Evolutionary conservation across 1,140 invertebrate genomes (phyloP), one percentile per base, ranked within the genome.

Genomic region (Propsilocerus akamusi): DNA sequence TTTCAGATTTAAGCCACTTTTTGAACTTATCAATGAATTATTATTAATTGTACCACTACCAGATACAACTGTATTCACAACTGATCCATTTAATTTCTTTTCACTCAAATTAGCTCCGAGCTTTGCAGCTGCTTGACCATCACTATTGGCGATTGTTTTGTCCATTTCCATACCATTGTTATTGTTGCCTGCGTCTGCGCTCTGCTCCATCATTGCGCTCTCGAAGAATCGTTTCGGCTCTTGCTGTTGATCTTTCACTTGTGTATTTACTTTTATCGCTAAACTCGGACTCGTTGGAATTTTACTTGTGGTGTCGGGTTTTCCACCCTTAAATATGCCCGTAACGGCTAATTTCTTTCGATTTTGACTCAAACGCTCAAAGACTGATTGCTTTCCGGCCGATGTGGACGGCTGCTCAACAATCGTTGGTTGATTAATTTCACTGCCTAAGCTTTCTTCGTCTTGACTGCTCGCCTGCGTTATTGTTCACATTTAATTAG

Each of bases 71-170:
- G 34, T 17, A 17, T 6, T 17, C 7, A 17, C 32, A 2, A 10
- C 34, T 41, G 34, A 14, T 41, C 34, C 34, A 41, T 41, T 41
- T 41, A 41, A 41, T 41, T 41, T 41, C 34, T 41, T 41, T 17
- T 41, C 34, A 41, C 34, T 20, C 22, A 41, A 41, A 20, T 5
- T 41, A 41, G 34, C 34, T 41, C 34, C 34, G 17, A 20, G 22
- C 34, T 41, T 41, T 41, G 8, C 34, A n/a, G 22, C 34, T 22
- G 34, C 34, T 41, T 41, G 34, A 41, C 34, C 34, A 41, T 41
- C 34, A 41, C 34, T 41, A 41, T 41, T 41, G 34, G 22, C 34
- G 34, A 41, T 41, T 41, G 34, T 41, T 41, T 41, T 41, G 34
- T 41, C 34, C 34, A 41, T 41, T 41, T 41, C 34, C 17, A 41